Evolutionary conservation across 2,888 invertebrate species (phyloP), one percentile per base, ranked within the genome.

Genomic region (Petrolisthes cinctipes): DNA sequence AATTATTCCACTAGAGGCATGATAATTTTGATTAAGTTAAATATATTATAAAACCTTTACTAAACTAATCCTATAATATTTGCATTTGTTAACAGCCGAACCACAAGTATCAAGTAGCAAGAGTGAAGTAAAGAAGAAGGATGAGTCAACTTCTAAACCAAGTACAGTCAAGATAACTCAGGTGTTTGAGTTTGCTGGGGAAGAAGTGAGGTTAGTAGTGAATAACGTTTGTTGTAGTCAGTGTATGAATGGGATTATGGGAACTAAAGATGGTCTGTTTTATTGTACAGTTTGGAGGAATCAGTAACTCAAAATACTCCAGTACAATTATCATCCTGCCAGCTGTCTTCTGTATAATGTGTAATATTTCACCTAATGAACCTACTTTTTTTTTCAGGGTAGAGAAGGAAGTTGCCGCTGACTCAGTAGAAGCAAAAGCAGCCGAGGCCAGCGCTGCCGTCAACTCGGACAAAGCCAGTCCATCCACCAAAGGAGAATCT

Each of bases 171-270:
- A 89, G 79, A 86, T 91, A 20, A 93, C 93, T 6, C 92, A 93
- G 91, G 93, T 93, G 20, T 96, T 96, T 92, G 96, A 97, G 92
- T 97, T 97, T 94, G 97, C 97, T 73, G 97, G 97, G 9, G 97
- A 98, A 93, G 95, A 96, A 92, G 95, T 96, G 83, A 94, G 93
- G 95, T 92, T 93, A 93, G 92, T 11, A 78, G 4, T 78, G 78
- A n/a, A 61, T 61, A 11, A 37, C 3, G 9, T 61, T 61, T 61
- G 61, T 61, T 61, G 61, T 9, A 11, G 17, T 61, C 37, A 37
- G 37, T 37, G 37, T 37, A 37, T 0, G 37, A 37, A 37, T 37
- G 37, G 37, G 37, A 37, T 37, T 37, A 37, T 37, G 37, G 37
- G 37, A 37, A 37, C 37, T 37, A 37, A 37, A 37, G 37, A 37